Conservation (phyloP, 2,797 vertebrate genomes). For the Arctocebus calabarensis region DNA sequence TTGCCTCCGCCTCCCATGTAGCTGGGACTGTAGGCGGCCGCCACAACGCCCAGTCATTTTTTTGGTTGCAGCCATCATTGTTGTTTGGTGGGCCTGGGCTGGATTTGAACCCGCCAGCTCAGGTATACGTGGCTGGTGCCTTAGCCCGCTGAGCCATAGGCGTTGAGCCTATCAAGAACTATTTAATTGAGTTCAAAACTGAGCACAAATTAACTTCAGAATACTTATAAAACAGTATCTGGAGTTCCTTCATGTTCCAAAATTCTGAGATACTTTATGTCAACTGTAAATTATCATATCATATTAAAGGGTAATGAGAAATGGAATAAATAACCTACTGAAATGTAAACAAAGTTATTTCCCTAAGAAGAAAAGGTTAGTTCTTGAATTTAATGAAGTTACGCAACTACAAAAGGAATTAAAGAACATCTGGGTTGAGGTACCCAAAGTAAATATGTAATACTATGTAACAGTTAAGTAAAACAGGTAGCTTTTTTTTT, state of each 20-base stretch:
- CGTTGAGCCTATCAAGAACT: too few species aligned
- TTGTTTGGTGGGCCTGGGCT: too few species aligned
- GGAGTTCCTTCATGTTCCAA: conserved; percentile 31
- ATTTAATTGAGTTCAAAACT: conserved; percentile 39
- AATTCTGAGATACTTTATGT: conserved; percentile 33
- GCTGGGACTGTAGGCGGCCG: too few species aligned
- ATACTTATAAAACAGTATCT: background rate
- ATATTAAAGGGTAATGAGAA: conserved; percentile 5
- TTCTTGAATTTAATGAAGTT: conserved; percentile 31
- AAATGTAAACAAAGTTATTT: conserved; percentile 33
- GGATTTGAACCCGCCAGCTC: too few species aligned
- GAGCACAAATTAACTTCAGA: conserved; percentile 27
- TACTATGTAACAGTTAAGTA: background rate
- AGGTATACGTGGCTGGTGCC: too few species aligned
- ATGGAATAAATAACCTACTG: conserved; percentile 21
- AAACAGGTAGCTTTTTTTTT: background rate
- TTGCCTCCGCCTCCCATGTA: too few species aligned
- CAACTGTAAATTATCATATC: conserved; percentile 28
- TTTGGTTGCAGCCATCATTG: too few species aligned
- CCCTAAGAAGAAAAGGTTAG: background rate
- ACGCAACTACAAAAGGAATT: background rate
- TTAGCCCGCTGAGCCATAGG: too few species aligned
- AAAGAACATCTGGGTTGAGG: conserved; percentile 23
- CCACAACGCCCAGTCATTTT: too few species aligned
- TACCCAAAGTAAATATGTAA: background rate